Evolutionary conservation across 2,797 vertebrate genomes (phyloP).

Genomic region (Melanotaenia boesemani): DNA sequence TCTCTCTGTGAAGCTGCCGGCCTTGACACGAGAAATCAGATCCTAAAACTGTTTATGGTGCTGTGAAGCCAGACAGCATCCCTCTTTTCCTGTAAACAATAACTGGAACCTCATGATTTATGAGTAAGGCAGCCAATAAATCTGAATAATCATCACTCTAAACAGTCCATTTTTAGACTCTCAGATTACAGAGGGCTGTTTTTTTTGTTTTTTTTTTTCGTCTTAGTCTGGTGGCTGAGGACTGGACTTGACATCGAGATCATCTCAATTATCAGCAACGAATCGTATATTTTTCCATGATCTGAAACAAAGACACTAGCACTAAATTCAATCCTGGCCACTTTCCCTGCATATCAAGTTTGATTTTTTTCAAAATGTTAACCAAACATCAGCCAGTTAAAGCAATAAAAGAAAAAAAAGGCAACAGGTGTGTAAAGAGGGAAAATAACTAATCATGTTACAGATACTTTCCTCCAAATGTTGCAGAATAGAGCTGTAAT

Average conservation of each 20-base stretch:
- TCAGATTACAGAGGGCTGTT: conserved; percentile 31
- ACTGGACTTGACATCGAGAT: conserved; percentile 19
- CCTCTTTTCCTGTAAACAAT: conserved; percentile 64
- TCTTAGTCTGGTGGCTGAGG: conserved; percentile 29
- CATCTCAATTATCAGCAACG: conserved; percentile 25
- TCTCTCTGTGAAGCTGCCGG: conserved; percentile 51
- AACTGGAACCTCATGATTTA: conserved; percentile 53
- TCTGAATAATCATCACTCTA: conserved; percentile 50
- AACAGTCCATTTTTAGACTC: conserved; percentile 49
- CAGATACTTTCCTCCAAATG: too few species aligned
- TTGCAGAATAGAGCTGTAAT: too few species aligned
- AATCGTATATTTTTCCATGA: conserved; percentile 56
- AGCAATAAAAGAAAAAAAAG: neutral
- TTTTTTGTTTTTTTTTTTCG: conserved; percentile 7
- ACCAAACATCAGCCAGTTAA: neutral
- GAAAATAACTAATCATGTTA: too few species aligned
- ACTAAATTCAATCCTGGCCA: neutral
- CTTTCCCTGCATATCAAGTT: neutral
- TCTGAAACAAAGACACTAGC: conserved; percentile 34
- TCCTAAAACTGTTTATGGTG: conserved; percentile 63
- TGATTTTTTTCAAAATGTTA: neutral
- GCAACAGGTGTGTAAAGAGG: neutral
- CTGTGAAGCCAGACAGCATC: conserved; percentile 55
- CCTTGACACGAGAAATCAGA: conserved; percentile 68
- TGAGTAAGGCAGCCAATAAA: conserved; percentile 51